Percentiles rank a stretch among this genome's conserved stretches.
phyloP scores from a whole-genome alignment of 2,113 vertebrate genomes.

The Pachycephala philippinensis region DNA sequence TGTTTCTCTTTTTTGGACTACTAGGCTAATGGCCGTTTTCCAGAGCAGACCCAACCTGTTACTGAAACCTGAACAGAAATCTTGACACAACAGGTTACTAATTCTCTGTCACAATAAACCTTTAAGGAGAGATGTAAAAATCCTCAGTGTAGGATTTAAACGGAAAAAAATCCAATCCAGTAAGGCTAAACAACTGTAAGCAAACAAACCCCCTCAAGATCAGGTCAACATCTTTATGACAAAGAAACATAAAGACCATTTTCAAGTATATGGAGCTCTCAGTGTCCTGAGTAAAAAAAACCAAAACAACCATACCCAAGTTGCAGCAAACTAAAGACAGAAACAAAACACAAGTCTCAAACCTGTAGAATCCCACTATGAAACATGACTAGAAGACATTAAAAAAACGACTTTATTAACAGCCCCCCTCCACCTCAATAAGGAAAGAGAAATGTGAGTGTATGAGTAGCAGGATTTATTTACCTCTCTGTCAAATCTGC shows the following conservation, averaged over 20 bases:
- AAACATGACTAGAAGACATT: not conserved
- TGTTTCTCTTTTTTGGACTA: not conserved
- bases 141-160: not conserved
- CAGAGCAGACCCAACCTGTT: not conserved
- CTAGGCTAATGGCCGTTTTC: not conserved
- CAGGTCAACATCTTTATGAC: not conserved
- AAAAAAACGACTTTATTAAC: not conserved
- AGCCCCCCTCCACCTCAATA: not conserved
- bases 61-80: not conserved
- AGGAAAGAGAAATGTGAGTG: not conserved
- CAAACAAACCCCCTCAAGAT: not conserved
- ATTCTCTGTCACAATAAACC: not conserved
- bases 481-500: slow-evolving; percentile 94
- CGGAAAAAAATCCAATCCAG: not conserved
- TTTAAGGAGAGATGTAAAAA: not conserved
- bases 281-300: not conserved
- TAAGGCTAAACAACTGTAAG: not conserved
- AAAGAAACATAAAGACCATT: not conserved
- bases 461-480: not conserved
- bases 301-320: not conserved
- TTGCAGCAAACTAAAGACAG: not conserved
- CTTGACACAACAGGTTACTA: not conserved
- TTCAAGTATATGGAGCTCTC: not conserved
- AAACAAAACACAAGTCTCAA: not conserved
- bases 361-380: not conserved